Evolutionary conservation across 2,797 vertebrate species (phyloP), one percentile per base, ranked within the genome.

Genomic region (Mormyrops boulengeri): DNA sequence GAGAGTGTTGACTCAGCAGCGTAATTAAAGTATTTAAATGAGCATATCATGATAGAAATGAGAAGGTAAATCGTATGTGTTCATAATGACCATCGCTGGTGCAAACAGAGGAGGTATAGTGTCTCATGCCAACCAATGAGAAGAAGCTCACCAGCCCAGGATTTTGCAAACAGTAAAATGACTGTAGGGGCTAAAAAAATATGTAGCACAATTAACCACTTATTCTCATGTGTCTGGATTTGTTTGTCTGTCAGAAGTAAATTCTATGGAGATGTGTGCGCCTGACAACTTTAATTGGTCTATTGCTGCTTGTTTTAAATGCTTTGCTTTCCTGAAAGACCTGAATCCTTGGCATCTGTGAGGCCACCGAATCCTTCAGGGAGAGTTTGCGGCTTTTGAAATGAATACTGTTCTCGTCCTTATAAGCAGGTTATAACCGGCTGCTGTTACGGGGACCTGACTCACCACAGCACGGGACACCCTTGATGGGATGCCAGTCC

Each of bases 271-370:
- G 69, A 87, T 55, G 14, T 34, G 55, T 89, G 19, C 53, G 86
- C 22, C 34, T 34, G 66, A 66, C 73, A 12, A 84, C 22, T 22
- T 55, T 57, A 66, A 86, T 89, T 89, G 66, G 87, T 89, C 11
- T 88, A 60, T 14, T 4, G 57, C 88, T 62, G 66, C 85, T 85
- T 91, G 49, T 73, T 53, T 80, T 47, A 50, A 89, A 91, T 86
- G 88, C 91, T 88, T 88, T 49, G 90, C 88, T 80, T 89, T 60
- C 50, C 47, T 2, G 69, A 66, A 89, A 87, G 84, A 89, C 50
- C 88, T n/a, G 53, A 89, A 90, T 57, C 88, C 73, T 92, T 92
- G 47, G 82, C 88, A 41, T 66, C 3, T 34, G 73, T 60, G 85
- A 91, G 91, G 88, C 80, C 88, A 53, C 89, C 82, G 50, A 22